A percentile compares a stretch with the other conserved stretches of the same genome.
Evolutionary conservation across 2,113 vertebrate species (phyloP).

Genomic region (Esox niger): DNA sequence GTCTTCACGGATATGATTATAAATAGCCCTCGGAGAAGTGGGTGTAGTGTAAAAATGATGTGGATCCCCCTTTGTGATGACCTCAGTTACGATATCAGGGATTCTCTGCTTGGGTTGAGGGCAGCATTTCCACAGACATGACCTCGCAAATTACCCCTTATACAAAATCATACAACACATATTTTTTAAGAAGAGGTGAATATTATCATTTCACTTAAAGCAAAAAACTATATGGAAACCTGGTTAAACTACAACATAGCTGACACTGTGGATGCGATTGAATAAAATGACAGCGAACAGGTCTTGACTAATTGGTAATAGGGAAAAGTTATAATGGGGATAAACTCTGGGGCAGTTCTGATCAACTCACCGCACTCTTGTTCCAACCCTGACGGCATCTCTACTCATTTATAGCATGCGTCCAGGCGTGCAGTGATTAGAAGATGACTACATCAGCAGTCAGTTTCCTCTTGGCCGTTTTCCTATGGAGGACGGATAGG

Average conservation of each 20-base stretch:
- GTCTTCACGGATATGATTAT: slow-evolving; percentile 29
- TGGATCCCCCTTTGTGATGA: slow-evolving; percentile 20
- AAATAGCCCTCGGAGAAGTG: slow-evolving; percentile 36
- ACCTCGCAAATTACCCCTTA: neutral
- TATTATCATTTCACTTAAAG: neutral
- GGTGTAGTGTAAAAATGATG: slow-evolving; percentile 21
- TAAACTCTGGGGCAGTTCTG: slow-evolving; percentile 51
- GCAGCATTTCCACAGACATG: neutral
- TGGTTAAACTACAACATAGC: neutral
- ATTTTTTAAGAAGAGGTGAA: neutral
- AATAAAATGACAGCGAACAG: neutral
- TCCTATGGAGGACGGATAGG: slow-evolving; percentile 53
- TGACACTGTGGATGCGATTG: neutral
- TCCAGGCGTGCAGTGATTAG: slow-evolving; percentile 52
- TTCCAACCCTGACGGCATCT: slow-evolving; percentile 60
- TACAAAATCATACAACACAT: neutral
- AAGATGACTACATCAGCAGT: slow-evolving; percentile 65
- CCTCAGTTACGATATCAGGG: slow-evolving; percentile 17
- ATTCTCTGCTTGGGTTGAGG: neutral
- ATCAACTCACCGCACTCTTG: slow-evolving; percentile 49
- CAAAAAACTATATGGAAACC: neutral
- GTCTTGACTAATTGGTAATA: neutral
- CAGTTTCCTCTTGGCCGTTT: slow-evolving; percentile 61
- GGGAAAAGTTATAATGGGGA: no score
- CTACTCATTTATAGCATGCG: slow-evolving; percentile 62